phyloP scores from a whole-genome alignment of 2,797 vertebrate species.

The Nyctibius grandis region DNA sequence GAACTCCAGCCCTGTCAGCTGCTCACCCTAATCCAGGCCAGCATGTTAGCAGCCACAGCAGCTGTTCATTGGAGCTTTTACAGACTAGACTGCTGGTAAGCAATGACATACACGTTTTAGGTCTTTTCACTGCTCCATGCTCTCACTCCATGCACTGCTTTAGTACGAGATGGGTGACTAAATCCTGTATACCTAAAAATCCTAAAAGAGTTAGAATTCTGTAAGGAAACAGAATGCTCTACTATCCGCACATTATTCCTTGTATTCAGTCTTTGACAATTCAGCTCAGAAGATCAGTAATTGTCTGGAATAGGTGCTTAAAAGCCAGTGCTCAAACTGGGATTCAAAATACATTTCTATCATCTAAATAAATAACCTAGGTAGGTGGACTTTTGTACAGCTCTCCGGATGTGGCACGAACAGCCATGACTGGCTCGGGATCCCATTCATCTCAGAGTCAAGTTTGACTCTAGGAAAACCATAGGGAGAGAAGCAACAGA shows the following conservation, averaged over 20 bases:
- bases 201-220: conserved; percentile 7
- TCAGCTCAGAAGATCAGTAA: conserved; percentile 36
- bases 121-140: neutral
- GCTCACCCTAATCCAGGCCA: neutral
- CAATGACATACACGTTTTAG: neutral
- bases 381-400: neutral
- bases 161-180: neutral
- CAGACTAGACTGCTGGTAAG: neutral
- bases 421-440: neutral
- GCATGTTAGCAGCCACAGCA: neutral
- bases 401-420: neutral
- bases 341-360: neutral
- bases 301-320: neutral
- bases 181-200: neutral
- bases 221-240: conserved; percentile 20
- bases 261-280: neutral
- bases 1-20: neutral
- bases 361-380: neutral
- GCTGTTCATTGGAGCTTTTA: neutral
- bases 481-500: neutral
- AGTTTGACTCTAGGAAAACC: neutral
- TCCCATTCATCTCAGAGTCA: neutral
- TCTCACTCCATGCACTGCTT: neutral
- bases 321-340: neutral
- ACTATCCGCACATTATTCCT: neutral